Conservation (phyloP, 2,113 vertebrate species). For the Muscicapa adusta region DNA sequence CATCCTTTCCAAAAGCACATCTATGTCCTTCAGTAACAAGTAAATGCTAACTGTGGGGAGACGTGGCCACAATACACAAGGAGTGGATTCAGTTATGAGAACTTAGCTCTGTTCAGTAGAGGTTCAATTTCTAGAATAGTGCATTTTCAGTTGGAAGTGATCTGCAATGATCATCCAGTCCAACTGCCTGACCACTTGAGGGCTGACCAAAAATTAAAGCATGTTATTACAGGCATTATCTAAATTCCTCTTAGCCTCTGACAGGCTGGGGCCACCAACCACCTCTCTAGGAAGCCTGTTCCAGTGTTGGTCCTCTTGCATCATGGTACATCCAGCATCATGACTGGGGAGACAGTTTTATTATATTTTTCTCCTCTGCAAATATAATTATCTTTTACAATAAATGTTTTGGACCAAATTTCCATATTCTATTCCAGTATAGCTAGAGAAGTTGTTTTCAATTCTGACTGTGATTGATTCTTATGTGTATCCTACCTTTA, state of each 20-base stretch:
- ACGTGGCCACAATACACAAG: neutral
- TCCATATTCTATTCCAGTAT: neutral
- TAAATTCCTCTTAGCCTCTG: neutral
- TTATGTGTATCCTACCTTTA: neutral
- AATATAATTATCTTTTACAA: neutral
- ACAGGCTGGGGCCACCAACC: rapidly evolving
- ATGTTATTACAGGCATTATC: neutral
- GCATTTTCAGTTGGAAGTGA: neutral
- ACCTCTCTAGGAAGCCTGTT: neutral
- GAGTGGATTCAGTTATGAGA: neutral
- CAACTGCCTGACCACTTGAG: neutral
- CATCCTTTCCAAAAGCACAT: neutral
- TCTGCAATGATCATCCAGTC: neutral
- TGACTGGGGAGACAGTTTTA: neutral
- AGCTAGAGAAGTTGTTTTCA: neutral
- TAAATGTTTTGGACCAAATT: neutral
- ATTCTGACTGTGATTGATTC: neutral
- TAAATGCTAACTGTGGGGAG: neutral
- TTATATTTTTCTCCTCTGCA: neutral
- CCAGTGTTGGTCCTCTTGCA: neutral
- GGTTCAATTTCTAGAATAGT: neutral
- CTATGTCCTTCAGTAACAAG: neutral
- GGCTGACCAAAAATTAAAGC: neutral
- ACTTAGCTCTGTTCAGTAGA: neutral
- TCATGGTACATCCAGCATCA: neutral